These are phyloP conservation scores for Mactromeris polynyma DNA, from an alignment of 2,888 invertebrate genomes.

Conservation along the genomic window DNA sequence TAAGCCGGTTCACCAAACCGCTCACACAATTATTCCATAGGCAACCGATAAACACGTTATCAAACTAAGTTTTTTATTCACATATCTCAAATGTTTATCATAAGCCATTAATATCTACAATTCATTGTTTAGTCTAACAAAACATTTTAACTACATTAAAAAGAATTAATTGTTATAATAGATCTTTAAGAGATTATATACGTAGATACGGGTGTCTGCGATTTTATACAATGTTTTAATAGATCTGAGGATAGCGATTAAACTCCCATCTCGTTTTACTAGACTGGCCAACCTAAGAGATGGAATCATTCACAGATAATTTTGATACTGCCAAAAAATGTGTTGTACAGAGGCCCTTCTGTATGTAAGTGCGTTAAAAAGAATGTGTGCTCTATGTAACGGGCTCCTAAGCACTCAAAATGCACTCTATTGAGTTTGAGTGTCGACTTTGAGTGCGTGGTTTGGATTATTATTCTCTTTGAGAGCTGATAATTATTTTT, in stretches of 20 bases:
- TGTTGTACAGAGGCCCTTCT: neutral
- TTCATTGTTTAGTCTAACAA: slow-evolving; percentile 2
- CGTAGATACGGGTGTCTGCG: neutral
- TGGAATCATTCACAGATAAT: neutral
- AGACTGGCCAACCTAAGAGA: neutral
- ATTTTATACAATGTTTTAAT: slow-evolving; percentile 12
- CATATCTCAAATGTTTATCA: neutral
- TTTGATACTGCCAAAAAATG: neutral
- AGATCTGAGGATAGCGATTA: neutral
- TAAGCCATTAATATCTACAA: slow-evolving; percentile 5
- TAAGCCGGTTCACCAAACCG: neutral
- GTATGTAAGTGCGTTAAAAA: too few relatives aligned
- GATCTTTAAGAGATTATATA: neutral
- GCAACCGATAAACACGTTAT: neutral
- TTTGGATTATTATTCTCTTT: too few relatives aligned
- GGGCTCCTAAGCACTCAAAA: too few relatives aligned
- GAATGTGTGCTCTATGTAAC: too few relatives aligned
- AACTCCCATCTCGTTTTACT: neutral
- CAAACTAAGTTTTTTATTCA: neutral
- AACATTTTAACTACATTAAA: slow-evolving; percentile 18
- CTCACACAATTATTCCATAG: neutral
- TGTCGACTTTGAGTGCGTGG: too few relatives aligned
- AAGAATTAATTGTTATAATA: slow-evolving; percentile 14
- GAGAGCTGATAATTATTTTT: too few relatives aligned
- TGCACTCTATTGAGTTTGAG: too few relatives aligned